Conservation (phyloP, 1,140 invertebrate species). For the Drosophila sechellia region DNA sequence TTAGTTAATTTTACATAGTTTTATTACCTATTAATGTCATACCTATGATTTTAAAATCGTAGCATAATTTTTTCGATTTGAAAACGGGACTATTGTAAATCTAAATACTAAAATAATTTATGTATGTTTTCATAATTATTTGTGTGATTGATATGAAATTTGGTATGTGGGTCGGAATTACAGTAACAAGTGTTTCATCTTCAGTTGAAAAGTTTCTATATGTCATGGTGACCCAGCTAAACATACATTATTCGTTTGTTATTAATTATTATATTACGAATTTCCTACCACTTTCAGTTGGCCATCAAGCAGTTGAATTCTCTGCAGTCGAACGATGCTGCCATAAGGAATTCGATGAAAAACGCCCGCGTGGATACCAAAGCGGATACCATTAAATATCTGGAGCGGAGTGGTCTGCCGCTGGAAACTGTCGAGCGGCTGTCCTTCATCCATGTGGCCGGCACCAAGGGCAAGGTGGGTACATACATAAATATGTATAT, state of each 20-base stretch:
- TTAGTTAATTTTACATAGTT: too few species aligned
- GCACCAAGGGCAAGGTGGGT: constrained; percentile 95
- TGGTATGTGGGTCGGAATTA: neutral
- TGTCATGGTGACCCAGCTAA: neutral
- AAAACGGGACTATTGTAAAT: too few species aligned
- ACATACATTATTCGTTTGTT: neutral
- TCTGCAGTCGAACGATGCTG: constrained; percentile 89
- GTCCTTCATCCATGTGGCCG: constrained; percentile 96
- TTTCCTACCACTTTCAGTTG: constrained; percentile 85
- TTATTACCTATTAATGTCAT: too few species aligned
- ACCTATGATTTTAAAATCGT: too few species aligned
- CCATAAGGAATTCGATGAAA: constrained; percentile 85
- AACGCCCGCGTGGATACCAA: constrained; percentile 75
- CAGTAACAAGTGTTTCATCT: neutral
- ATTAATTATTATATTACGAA: neutral
- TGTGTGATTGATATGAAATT: neutral
- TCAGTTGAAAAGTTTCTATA: neutral
- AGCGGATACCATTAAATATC: constrained; percentile 86
- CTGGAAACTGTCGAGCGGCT: constrained; percentile 88
- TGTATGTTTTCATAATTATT: neutral
- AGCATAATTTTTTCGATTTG: too few species aligned
- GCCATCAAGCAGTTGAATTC: constrained; percentile 88
- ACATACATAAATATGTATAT: constrained; percentile 11
- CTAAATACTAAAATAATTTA: too few species aligned
- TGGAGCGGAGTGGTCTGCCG: constrained; percentile 88